Evolutionary conservation across 2,797 vertebrate genomes (phyloP).

Genomic region (Nannoperca australis): DNA sequence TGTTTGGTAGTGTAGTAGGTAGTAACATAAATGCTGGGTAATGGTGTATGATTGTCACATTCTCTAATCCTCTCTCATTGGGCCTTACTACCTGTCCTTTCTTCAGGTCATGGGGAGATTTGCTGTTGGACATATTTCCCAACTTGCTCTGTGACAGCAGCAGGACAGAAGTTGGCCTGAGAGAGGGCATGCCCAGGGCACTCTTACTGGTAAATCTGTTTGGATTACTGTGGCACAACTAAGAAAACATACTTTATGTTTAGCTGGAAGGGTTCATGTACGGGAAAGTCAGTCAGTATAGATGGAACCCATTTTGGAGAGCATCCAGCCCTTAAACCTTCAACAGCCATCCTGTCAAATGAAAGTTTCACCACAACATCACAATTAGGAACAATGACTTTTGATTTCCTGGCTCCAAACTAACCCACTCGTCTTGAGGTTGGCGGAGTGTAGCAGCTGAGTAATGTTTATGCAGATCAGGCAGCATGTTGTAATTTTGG

Average conservation of each 20-base stretch:
- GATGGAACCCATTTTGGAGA: background rate
- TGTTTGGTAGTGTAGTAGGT: background rate
- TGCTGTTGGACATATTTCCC: constrained; percentile 89
- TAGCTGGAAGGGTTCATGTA: background rate
- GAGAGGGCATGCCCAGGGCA: constrained; percentile 87
- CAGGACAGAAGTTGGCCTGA: constrained; percentile 82
- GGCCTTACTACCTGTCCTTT: background rate
- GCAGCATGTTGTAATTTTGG: background rate
- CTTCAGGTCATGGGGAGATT: constrained; percentile 92
- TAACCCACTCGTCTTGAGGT: background rate
- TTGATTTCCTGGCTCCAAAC: too few relatives aligned
- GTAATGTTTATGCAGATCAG: background rate
- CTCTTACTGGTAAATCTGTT: constrained; percentile 86
- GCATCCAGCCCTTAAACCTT: background rate
- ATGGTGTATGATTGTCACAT: background rate
- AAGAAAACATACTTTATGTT: background rate
- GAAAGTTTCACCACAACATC: background rate
- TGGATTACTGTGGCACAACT: background rate
- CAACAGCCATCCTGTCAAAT: background rate
- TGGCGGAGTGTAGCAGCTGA: background rate
- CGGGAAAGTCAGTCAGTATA: too few relatives aligned
- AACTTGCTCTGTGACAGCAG: constrained; percentile 86
- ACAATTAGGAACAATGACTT: background rate
- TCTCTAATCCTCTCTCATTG: background rate
- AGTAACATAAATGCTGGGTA: background rate